Evolutionary conservation across 2,113 vertebrate species (phyloP).

Genomic region (Dromiciops gliroides): DNA sequence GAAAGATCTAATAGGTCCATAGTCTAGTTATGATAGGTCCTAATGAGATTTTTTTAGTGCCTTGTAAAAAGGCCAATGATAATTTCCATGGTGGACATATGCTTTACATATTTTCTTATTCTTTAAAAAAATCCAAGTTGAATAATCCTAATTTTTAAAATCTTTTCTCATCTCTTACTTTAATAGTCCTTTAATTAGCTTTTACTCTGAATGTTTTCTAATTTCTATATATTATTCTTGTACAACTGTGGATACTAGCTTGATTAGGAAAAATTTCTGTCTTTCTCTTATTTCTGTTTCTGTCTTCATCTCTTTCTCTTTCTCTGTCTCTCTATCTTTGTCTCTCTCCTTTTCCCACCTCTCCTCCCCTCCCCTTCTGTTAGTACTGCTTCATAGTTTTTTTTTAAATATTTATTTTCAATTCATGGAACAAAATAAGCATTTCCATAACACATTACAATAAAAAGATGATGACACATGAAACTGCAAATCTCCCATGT

Average conservation of each 20-base stretch:
- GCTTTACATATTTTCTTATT: not conserved
- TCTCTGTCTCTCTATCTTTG: too few relatives aligned
- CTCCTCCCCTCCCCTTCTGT: not conserved
- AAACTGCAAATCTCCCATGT: too few relatives aligned
- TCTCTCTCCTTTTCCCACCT: not conserved
- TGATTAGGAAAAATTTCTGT: not conserved
- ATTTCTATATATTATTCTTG: not conserved
- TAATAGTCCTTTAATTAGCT: constrained; percentile 15
- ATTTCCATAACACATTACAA: too few relatives aligned
- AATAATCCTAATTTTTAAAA: not conserved
- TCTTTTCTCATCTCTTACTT: not conserved
- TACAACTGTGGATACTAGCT: not conserved
- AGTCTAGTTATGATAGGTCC: constrained; percentile 6
- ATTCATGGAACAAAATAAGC: too few relatives aligned
- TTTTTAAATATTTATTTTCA: too few relatives aligned
- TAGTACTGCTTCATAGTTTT: not conserved
- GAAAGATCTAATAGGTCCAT: not conserved
- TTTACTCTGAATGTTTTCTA: not conserved
- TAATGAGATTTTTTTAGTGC: not conserved
- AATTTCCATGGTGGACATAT: not conserved
- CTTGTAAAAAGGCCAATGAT: not conserved
- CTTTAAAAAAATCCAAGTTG: constrained; percentile 14
- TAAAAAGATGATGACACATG: too few relatives aligned
- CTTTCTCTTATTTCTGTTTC: not conserved
- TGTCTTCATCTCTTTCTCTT: too few relatives aligned